phyloP scores from a whole-genome alignment of 2,797 vertebrate genomes.

The Antrozous pallidus region DNA sequence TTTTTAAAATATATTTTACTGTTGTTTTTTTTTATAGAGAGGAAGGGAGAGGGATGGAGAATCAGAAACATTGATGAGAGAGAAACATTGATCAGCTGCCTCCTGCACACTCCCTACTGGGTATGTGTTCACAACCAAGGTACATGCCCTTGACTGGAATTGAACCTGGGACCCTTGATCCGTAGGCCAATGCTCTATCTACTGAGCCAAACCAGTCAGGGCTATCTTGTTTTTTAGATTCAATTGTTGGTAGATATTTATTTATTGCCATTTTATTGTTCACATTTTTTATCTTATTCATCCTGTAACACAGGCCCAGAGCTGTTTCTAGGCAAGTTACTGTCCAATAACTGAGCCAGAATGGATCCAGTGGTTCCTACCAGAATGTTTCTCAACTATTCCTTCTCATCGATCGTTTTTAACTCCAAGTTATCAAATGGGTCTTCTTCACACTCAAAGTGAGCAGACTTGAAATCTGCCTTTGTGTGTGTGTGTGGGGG shows the following conservation, averaged over 20 bases:
- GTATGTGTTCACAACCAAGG: too few species aligned
- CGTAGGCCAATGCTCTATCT: too few species aligned
- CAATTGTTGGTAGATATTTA: neutral
- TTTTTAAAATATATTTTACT: too few species aligned
- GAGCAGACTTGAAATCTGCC: constrained; percentile 92
- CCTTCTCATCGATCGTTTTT: constrained; percentile 96
- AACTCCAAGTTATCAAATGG: constrained; percentile 97
- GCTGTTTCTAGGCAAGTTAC: constrained; percentile 72
- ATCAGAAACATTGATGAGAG: too few species aligned
- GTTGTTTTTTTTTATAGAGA: too few species aligned
- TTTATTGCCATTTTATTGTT: neutral
- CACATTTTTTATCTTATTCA: neutral
- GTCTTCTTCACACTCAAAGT: constrained; percentile 98
- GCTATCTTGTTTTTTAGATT: neutral
- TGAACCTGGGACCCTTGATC: too few species aligned
- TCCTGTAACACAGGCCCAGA: constrained; percentile 81
- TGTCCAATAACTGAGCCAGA: constrained; percentile 82
- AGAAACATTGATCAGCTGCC: too few species aligned
- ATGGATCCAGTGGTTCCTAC: constrained; percentile 84
- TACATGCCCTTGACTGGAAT: too few species aligned
- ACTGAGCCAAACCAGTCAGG: too few species aligned
- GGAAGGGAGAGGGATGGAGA: too few species aligned
- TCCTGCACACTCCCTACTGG: too few species aligned
- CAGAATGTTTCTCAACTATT: constrained; percentile 95
- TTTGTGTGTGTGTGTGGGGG: constrained; percentile 83